Percentiles rank a stretch among this genome's conserved stretches.
These are phyloP conservation scores for Bombus vancouverensis DNA, from an alignment of 1,140 invertebrate genomes.

Conservation along the genomic window DNA sequence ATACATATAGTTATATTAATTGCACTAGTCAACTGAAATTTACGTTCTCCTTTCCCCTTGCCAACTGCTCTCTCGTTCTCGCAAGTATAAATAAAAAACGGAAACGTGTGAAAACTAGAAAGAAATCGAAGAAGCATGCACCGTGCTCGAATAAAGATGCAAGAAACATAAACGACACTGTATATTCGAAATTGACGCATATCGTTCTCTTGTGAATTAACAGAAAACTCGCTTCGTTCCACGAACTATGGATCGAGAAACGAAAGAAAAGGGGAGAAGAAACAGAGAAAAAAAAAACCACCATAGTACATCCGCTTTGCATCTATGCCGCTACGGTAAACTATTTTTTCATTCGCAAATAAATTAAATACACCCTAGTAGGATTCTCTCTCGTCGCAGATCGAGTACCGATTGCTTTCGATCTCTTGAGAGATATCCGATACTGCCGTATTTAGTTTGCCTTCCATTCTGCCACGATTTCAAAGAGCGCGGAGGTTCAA, in stretches of 20 bases:
- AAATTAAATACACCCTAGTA: slow-evolving; percentile 4
- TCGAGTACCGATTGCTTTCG: accelerated
- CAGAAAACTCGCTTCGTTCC: not conserved
- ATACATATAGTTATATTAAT: slow-evolving; percentile 34
- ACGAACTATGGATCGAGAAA: not conserved
- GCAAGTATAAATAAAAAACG: not conserved
- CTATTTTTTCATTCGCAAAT: not conserved
- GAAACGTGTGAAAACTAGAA: not conserved
- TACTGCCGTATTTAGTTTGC: no score
- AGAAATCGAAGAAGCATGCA: slow-evolving; percentile 6
- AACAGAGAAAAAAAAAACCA: not conserved
- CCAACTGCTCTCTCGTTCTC: not conserved
- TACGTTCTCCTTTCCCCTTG: not conserved
- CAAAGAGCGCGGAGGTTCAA: accelerated
- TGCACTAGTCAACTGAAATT: slow-evolving; percentile 37
- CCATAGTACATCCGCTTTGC: not conserved
- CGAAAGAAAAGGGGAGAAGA: not conserved
- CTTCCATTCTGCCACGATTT: no score
- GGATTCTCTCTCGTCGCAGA: no score
- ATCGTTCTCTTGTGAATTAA: not conserved
- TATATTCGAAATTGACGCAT: not conserved
- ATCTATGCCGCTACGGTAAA: no score
- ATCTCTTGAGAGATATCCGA: no score
- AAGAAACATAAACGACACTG: not conserved
- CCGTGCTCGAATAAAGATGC: not conserved